Evolutionary conservation across 2,888 invertebrate species (phyloP).

Genomic region (Prosopocoilus inquinatus): DNA sequence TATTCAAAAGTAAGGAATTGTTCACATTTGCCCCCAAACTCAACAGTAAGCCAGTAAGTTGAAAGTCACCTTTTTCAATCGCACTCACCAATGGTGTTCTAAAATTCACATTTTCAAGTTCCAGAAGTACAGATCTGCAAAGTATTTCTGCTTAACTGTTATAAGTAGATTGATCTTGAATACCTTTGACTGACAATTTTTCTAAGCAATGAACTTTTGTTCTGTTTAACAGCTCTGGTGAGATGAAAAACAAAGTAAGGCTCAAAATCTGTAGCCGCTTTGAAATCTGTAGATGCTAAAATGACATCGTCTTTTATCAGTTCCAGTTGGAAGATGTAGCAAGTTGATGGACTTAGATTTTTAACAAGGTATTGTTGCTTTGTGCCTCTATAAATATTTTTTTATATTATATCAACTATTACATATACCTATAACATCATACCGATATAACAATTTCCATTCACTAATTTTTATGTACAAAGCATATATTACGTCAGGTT

Average conservation of each 20-base stretch:
- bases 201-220: constrained; percentile 38
- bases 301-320: not conserved
- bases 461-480: not conserved
- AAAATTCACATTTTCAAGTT: constrained; percentile 52
- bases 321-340: constrained; percentile 54
- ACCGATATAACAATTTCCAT: not conserved
- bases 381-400: constrained; percentile 47
- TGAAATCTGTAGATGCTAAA: not conserved
- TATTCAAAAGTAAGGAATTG: constrained; percentile 42
- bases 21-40: constrained; percentile 54
- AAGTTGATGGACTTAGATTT: constrained; percentile 52
- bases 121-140: constrained; percentile 51
- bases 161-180: not conserved
- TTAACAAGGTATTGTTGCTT: constrained; percentile 50
- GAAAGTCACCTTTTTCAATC: constrained; percentile 50
- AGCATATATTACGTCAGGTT: not conserved
- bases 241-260: constrained; percentile 39
- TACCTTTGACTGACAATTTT: constrained; percentile 41
- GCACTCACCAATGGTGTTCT: constrained; percentile 58
- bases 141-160: constrained; percentile 1
- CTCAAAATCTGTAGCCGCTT: constrained; percentile 34
- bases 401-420: not conserved
- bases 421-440: not conserved
- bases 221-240: constrained; percentile 38
- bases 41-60: constrained; percentile 51